Evolutionary conservation across 1,140 invertebrate genomes (phyloP), one percentile per base, ranked within the genome.

Genomic region (Atta cephalotes): DNA sequence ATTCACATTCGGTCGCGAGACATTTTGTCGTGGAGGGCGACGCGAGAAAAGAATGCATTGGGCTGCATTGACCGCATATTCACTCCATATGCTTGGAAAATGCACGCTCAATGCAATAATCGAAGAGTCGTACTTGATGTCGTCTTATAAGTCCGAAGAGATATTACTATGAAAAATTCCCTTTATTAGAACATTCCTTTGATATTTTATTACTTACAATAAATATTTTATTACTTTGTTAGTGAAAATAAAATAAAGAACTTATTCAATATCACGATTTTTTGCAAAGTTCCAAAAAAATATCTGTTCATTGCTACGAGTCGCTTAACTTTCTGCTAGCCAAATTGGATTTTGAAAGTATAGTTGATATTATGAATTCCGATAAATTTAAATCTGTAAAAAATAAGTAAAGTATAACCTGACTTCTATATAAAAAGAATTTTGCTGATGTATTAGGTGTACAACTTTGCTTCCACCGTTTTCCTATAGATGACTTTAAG

Each of bases 1-100:
- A 71, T 81, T 81, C 51, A 45, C 80, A 76, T 63, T 76, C 45
- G 63, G 35, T 45, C 6, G 49, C 63, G 80, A 81, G 21, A 71
- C 65, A 66, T 39, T 81, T 84, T 62, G 80, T 62, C 80, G 80
- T 28, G 58, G 16, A 35, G 25, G 1, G 21, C 65, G 51, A 81
- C 31, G 79, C 60, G 31, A 60, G 25, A 25, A 82, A 62, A 74
- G 56, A 84, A 60, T 31, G 56, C 80, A 74, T 16, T 28, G 18
- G 49, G 31, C 49, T 25, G 80, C 53, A 60, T 82, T 74, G 70
- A 76, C 70, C 53, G 25, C 25, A n/a, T 18, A 25, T 25, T 45
- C 49, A 16, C 25, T 82, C 28, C 58, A 35, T 39, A 28, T 25
- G n/a, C 66, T 62, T 25, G 53, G 51, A 81, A 60, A 81, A 70